phyloP scores from a whole-genome alignment of 2,888 invertebrate species.

The Hybos culiciformis region DNA sequence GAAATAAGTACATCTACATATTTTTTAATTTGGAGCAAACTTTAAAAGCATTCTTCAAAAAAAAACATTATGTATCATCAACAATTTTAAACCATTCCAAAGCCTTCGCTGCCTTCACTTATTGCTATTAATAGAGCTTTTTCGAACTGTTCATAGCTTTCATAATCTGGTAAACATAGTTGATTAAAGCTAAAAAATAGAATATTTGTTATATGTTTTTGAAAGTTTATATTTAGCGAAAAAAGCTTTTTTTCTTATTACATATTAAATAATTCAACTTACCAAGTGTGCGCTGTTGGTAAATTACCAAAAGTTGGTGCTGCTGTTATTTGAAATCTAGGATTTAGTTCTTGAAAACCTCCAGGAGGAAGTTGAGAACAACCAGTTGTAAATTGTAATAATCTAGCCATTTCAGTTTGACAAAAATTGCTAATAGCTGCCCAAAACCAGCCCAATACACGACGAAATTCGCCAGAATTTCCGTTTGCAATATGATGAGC shows the following conservation, averaged over 20 bases:
- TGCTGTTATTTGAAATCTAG: slow-evolving; percentile 83
- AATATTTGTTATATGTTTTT: not conserved
- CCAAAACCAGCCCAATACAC: slow-evolving; percentile 84
- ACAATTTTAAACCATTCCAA: slow-evolving; percentile 46
- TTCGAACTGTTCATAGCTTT: slow-evolving; percentile 85
- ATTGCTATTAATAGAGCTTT: slow-evolving; percentile 80
- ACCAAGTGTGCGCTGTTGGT: slow-evolving; percentile 92
- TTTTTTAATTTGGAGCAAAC: no score
- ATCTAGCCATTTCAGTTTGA: slow-evolving; percentile 81
- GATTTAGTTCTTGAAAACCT: slow-evolving; percentile 79
- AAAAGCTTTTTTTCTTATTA: not conserved
- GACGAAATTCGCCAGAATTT: slow-evolving; percentile 64
- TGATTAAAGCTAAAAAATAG: slow-evolving; percentile 71
- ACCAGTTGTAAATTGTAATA: slow-evolving; percentile 87
- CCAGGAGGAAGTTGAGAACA: slow-evolving; percentile 84
- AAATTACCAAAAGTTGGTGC: slow-evolving; percentile 80
- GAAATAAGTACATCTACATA: no score
- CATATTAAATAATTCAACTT: slow-evolving; percentile 21
- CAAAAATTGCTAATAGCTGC: slow-evolving; percentile 78
- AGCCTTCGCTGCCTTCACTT: slow-evolving; percentile 91
- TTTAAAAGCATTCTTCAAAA: no score
- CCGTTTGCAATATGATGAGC: slow-evolving; percentile 78
- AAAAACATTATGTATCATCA: not conserved
- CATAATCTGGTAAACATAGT: slow-evolving; percentile 88
- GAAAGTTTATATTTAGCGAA: not conserved